These are phyloP conservation scores for Pseudomyrmex concolor DNA, from an alignment of 1,140 invertebrate genomes.

Conservation along the genomic window DNA sequence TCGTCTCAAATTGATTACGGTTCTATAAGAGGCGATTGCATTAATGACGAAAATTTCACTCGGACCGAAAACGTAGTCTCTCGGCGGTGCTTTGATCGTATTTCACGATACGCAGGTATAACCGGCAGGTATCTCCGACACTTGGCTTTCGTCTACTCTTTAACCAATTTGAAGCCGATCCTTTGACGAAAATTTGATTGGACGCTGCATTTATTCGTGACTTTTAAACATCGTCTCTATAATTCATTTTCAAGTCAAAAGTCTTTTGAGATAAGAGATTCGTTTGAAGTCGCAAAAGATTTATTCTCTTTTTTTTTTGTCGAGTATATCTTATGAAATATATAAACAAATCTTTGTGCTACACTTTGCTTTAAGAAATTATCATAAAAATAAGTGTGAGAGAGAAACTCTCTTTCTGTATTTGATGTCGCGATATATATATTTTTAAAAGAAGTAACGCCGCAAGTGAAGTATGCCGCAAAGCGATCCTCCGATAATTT, in stretches of 20 bases:
- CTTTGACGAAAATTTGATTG: conserved; percentile 24
- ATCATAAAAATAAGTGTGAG: background rate
- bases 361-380: background rate
- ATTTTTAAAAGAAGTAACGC: conserved; percentile 31
- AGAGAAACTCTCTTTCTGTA: background rate
- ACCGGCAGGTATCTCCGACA: background rate
- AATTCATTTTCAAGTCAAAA: conserved; percentile 13
- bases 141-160: conserved; percentile 11
- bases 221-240: conserved; percentile 22
- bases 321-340: too few species aligned
- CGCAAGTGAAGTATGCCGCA: conserved; percentile 21
- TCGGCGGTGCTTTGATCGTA: conserved; percentile 39
- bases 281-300: background rate
- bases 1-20: conserved; percentile 49
- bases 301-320: background rate
- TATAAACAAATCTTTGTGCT: background rate
- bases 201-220: background rate
- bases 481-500: conserved; percentile 52
- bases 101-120: background rate
- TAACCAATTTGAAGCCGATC: conserved; percentile 28
- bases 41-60: conserved; percentile 41
- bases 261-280: background rate
- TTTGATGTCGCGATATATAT: conserved; percentile 26
- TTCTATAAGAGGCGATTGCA: conserved; percentile 30
- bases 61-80: conserved; percentile 21